A percentile compares a stretch with the other conserved stretches of the same genome.
phyloP scores from a whole-genome alignment of 2,113 vertebrate genomes.

The Bos javanicus region DNA sequence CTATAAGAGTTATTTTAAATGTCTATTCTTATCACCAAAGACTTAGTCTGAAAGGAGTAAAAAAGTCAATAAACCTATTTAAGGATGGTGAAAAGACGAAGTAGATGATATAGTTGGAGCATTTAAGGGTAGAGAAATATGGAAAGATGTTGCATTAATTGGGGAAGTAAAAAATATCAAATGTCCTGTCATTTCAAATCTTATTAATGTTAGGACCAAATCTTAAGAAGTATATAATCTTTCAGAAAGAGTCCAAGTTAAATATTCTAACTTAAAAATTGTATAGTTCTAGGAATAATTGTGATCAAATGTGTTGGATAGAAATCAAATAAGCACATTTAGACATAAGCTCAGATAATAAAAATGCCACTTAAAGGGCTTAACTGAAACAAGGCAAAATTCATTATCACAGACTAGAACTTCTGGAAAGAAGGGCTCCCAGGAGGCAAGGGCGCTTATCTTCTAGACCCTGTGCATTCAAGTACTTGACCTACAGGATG shows the following conservation, averaged over 20 bases:
- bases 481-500: fast-evolving
- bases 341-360: background rate
- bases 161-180: background rate
- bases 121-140: background rate
- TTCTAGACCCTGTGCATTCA: background rate
- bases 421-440: fast-evolving
- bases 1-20: conserved; percentile 9
- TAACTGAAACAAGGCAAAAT: background rate
- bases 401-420: background rate
- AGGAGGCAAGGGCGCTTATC: fast-evolving
- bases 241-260: background rate
- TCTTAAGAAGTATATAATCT: background rate
- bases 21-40: background rate
- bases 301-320: background rate
- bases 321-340: background rate
- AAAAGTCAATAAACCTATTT: background rate
- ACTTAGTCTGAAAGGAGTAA: background rate
- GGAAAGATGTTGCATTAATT: background rate
- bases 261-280: background rate
- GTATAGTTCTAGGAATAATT: background rate
- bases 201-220: background rate
- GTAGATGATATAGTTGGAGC: background rate
- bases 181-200: background rate
- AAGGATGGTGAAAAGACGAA: background rate
- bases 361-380: background rate